Evolutionary conservation across 2,113 vertebrate genomes (phyloP), one percentile per base, ranked within the genome.

Genomic region (Castor canadensis): DNA sequence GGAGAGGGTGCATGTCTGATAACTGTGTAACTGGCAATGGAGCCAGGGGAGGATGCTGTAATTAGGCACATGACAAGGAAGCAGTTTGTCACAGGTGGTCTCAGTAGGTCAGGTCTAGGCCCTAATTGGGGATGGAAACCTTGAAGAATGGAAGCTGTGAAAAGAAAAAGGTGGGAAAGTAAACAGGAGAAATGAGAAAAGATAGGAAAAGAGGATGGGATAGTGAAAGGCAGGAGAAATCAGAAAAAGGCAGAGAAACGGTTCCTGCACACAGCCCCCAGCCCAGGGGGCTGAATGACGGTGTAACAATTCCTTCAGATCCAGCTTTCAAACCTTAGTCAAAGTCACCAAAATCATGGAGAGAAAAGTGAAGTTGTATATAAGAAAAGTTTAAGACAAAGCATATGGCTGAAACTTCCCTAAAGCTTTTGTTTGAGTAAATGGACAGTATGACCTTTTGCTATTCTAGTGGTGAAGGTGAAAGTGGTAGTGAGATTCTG

Each of bases 381-480:
- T 52, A 88, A 81, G 76, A 52, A 84, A 90, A 93, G 49, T 76
- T 85, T 73, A 54, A 71, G 8, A 43, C 52, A 66, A 85, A 91
- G 45, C 5, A 0, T 80, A 38, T 86, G 35, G 30, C 47, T 87
- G 62, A 86, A 75, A 24, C 19, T 85, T 73, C 47, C 45, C 81
- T 38, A 40, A 58, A 62, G 32, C 17, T 71, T 49, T 88, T 54
- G 43, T 56, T 79, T 77, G 15, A 20, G 52, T 94, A 58, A 72
- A 45, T 79, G 22, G 24, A 13, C 32, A 20, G 13, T 58, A 47
- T n/a, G 17, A 28, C 75, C 20, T 72, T 60, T 58, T 40, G 35
- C 76, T 92, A 38, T 56, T 80, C 93, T 83, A 45, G 56, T 91
- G 47, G 17, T 43, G 26, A 49, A 22, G 32, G 9, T 79, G 45